Percentiles rank a stretch among this genome's conserved stretches.
These are phyloP conservation scores for Latrodectus hesperus DNA, from an alignment of 2,888 invertebrate genomes.

Conservation along the genomic window DNA sequence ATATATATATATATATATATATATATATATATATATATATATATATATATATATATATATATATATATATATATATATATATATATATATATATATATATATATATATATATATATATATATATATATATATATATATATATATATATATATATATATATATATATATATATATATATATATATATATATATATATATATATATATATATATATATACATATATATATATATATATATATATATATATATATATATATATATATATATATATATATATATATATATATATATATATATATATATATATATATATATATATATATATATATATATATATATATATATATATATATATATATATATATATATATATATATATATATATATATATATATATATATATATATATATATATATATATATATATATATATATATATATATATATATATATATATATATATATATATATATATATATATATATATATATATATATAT, in stretches of 20 bases:
- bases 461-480: constrained; percentile 1
- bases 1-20: constrained; percentile 1
- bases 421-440: constrained; percentile 1
- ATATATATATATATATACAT: background rate
- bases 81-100: constrained; percentile 1
- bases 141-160: constrained; percentile 1
- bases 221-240: constrained; percentile 1
- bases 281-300: constrained; percentile 1
- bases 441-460: constrained; percentile 1
- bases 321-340: constrained; percentile 1
- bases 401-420: constrained; percentile 1
- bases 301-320: constrained; percentile 1
- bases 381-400: constrained; percentile 1
- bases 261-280: constrained; percentile 1
- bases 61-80: constrained; percentile 1
- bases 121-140: constrained; percentile 1
- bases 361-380: constrained; percentile 1
- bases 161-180: constrained; percentile 1
- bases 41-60: constrained; percentile 1
- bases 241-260: constrained; percentile 1
- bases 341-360: constrained; percentile 1
- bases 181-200: constrained; percentile 1
- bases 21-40: constrained; percentile 1
- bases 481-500: constrained; percentile 1
- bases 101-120: constrained; percentile 1